Percentiles rank a stretch among this genome's conserved stretches.
phyloP scores from a whole-genome alignment of 1,140 invertebrate species.

The Tetramorium simillimum region DNA sequence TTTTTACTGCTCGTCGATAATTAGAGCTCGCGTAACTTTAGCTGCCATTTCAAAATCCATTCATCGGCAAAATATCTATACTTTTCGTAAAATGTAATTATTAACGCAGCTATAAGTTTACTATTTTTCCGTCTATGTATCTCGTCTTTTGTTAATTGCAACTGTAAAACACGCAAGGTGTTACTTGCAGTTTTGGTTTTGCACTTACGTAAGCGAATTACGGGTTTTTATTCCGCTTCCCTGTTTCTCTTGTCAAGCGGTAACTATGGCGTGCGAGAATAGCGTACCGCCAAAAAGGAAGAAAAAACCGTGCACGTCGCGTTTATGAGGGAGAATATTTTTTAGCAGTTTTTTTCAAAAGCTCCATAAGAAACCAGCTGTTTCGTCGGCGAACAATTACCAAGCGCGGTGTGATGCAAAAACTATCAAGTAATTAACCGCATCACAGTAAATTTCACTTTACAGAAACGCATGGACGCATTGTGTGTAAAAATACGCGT shows the following conservation, averaged over 20 bases:
- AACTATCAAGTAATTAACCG: constrained; percentile 10
- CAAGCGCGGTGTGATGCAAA: not conserved
- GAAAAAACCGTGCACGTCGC: not conserved
- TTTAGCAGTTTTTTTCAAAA: constrained; percentile 21
- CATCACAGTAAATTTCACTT: constrained; percentile 7
- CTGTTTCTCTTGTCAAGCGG: constrained; percentile 23
- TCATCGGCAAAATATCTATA: not conserved
- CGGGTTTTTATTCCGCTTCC: constrained; percentile 15
- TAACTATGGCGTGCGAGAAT: constrained; percentile 4
- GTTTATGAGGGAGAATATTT: constrained; percentile 1
- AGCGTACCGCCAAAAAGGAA: constrained; percentile 6
- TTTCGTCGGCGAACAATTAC: constrained; percentile 27
- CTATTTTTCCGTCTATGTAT: not conserved
- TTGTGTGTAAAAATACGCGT: not conserved
- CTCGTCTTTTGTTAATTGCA: not conserved
- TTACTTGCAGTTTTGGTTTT: constrained; percentile 34
- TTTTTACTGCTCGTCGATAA: not conserved
- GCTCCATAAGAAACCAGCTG: constrained; percentile 2
- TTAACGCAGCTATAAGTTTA: not conserved
- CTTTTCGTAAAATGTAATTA: not conserved
- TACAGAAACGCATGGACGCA: constrained; percentile 8
- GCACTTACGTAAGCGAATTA: constrained; percentile 31
- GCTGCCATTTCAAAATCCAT: not conserved
- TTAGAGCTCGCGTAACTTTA: not conserved
- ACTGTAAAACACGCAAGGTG: not conserved